Percentiles rank a stretch among this genome's conserved stretches.
Conservation (phyloP, 2,113 vertebrate genomes). For the Sphaerodactylus townsendi region DNA sequence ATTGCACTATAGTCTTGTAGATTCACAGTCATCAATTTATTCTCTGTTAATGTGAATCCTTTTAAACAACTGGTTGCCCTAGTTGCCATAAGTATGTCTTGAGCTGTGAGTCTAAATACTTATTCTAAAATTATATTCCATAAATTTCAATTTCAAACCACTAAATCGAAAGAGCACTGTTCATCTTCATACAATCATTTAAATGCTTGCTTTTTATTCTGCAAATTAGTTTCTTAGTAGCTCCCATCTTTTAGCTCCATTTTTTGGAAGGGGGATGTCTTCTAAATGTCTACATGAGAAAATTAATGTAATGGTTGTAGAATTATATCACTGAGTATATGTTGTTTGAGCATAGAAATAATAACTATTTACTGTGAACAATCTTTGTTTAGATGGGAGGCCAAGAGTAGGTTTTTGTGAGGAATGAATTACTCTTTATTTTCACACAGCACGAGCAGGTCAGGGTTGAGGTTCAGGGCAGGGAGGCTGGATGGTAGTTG, state of each 20-base stretch:
- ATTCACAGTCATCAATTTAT: neutral
- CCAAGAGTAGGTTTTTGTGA: neutral
- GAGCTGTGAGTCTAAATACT: neutral
- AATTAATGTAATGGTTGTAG: neutral
- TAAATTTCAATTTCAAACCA: neutral
- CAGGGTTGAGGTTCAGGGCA: conserved; percentile 19
- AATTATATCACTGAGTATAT: conserved; percentile 2
- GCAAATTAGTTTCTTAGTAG: neutral
- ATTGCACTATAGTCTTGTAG: too few species aligned
- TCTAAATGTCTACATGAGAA: neutral
- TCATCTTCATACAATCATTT: neutral
- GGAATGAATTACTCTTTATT: conserved; percentile 25
- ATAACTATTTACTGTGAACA: neutral
- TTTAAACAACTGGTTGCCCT: neutral
- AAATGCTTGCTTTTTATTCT: neutral
- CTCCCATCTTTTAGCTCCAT: neutral
- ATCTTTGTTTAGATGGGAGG: conserved; percentile 4
- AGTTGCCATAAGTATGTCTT: neutral
- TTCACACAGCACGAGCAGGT: conserved; percentile 19
- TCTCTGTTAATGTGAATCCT: neutral
- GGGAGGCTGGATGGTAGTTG: neutral
- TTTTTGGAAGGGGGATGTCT: neutral
- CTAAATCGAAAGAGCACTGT: neutral
- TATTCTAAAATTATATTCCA: neutral
- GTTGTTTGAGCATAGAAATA: neutral